A percentile compares a stretch with the other conserved stretches of the same genome.
phyloP scores from a whole-genome alignment of 2,888 invertebrate genomes.

The Tenthredo notha region DNA sequence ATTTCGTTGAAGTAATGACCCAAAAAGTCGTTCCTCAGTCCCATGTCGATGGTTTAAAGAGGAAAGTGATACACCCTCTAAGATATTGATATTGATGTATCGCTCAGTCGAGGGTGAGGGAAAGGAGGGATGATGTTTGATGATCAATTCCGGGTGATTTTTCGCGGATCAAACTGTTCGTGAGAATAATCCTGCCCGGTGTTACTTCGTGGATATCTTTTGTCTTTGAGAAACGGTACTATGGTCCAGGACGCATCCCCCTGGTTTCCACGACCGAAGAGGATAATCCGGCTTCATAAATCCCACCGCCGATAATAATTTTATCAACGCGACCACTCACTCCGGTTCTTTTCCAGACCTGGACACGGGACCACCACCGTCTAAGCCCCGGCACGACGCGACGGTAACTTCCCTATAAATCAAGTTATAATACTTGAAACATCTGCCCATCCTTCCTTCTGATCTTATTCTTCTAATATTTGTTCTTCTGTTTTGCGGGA shows the following conservation, averaged over 20 bases:
- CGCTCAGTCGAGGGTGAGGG: neutral
- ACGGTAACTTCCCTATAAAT: slow-evolving; percentile 56
- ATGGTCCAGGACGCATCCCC: slow-evolving; percentile 30
- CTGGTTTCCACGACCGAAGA: slow-evolving; percentile 38
- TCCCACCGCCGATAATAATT: slow-evolving; percentile 62
- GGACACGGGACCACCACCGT: slow-evolving; percentile 54
- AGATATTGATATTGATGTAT: slow-evolving; percentile 13
- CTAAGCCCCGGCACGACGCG: slow-evolving; percentile 48
- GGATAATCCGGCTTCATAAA: slow-evolving; percentile 63
- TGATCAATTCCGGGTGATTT: slow-evolving; percentile 16
- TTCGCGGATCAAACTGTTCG: neutral
- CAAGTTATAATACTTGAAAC: slow-evolving; percentile 62
- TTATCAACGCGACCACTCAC: slow-evolving; percentile 59
- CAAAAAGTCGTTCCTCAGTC: neutral
- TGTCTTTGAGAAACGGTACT: slow-evolving; percentile 34
- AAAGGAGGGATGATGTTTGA: neutral
- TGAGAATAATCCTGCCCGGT: neutral
- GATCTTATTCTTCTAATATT: neutral
- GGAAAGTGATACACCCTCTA: neutral
- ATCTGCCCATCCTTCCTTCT: slow-evolving; percentile 56
- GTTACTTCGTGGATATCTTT: neutral
- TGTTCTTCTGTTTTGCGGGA: neutral
- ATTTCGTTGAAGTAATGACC: neutral
- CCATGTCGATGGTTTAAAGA: neutral
- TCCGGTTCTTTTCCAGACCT: slow-evolving; percentile 51